Conservation (phyloP, 2,888 invertebrate genomes). For the Nomada flava region DNA sequence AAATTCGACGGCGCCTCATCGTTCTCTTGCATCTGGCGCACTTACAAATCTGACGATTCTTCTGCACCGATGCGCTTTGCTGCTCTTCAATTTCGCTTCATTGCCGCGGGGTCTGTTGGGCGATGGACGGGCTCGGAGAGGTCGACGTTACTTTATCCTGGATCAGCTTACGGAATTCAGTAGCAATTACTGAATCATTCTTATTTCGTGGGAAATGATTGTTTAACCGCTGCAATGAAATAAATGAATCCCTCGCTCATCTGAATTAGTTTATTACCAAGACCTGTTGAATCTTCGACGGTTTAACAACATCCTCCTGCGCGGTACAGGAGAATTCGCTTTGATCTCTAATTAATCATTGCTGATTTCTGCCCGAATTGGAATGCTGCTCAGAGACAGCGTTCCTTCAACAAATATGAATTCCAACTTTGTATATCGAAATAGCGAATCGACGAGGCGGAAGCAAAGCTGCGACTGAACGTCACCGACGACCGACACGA, state of each 20-base stretch:
- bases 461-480: conserved; percentile 63
- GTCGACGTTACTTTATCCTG: conserved; percentile 56
- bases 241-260: neutral
- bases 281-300: conserved; percentile 67
- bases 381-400: neutral
- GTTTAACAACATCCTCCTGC: conserved; percentile 34
- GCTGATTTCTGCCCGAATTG: neutral
- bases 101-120: conserved; percentile 40
- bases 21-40: conserved; percentile 74
- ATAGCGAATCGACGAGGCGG: conserved; percentile 50
- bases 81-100: conserved; percentile 65
- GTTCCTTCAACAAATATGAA: neutral
- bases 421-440: neutral
- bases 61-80: conserved; percentile 37
- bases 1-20: conserved; percentile 66
- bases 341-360: conserved; percentile 3
- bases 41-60: conserved; percentile 28
- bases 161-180: conserved; percentile 52
- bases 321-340: neutral
- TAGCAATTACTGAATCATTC: neutral
- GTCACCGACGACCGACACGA: conserved; percentile 56
- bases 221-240: neutral
- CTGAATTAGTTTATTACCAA: conserved; percentile 20
- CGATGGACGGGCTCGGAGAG: conserved; percentile 33
- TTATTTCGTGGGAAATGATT: too few relatives aligned